Conservation (phyloP, 2,888 invertebrate species). For the Dicranocentrus wangi region DNA sequence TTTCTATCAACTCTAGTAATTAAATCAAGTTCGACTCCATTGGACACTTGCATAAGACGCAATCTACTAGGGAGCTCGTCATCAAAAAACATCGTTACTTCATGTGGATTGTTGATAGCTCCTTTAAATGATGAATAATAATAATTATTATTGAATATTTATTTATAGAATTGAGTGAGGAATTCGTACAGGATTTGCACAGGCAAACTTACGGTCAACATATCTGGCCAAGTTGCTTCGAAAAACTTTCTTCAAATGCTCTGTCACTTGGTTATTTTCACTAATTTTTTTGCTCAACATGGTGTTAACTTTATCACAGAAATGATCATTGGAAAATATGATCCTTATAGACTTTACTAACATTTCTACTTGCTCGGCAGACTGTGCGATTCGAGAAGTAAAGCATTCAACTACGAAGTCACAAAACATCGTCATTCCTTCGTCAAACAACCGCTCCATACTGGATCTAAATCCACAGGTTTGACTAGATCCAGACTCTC, state of each 20-base stretch:
- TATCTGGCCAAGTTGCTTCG: constrained; percentile 56
- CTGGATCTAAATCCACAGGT: constrained; percentile 51
- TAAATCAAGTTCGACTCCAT: constrained; percentile 22
- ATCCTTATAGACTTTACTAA: constrained; percentile 38
- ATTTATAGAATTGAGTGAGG: background rate
- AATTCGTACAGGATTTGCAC: no score
- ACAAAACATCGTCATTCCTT: constrained; percentile 27
- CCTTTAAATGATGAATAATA: background rate
- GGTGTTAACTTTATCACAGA: constrained; percentile 51
- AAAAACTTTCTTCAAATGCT: constrained; percentile 55
- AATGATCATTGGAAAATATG: constrained; percentile 44
- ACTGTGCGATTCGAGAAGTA: background rate
- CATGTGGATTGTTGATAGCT: constrained; percentile 22
- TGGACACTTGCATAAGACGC: constrained; percentile 1
- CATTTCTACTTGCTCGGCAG: constrained; percentile 35
- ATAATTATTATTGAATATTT: background rate
- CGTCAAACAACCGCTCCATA: constrained; percentile 60
- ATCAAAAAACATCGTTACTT: constrained; percentile 11
- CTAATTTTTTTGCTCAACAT: constrained; percentile 56
- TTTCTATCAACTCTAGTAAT: constrained; percentile 7
- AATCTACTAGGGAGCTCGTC: constrained; percentile 11
- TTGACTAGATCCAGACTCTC: constrained; percentile 23
- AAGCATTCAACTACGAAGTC: constrained; percentile 32
- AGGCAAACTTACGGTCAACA: constrained; percentile 42
- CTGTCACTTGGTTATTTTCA: constrained; percentile 48